Evolutionary conservation across 1,140 invertebrate genomes (phyloP).

Genomic region (Pogonomyrmex barbatus): DNA sequence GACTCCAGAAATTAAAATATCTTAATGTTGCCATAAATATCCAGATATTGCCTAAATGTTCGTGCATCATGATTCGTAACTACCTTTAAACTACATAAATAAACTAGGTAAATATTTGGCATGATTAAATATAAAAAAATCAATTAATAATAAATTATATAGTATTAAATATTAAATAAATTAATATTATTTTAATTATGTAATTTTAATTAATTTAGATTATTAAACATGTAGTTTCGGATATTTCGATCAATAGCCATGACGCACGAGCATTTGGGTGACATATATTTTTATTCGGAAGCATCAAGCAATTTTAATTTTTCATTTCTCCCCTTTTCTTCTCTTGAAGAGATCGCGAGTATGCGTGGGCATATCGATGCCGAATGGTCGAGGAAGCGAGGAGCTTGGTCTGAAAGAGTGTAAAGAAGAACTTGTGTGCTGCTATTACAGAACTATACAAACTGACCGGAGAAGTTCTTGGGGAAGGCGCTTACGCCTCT

Average conservation of each 20-base stretch:
- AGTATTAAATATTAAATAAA: background rate
- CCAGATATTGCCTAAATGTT: background rate
- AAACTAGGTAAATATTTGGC: background rate
- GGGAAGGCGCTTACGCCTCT: constrained; percentile 98
- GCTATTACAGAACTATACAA: constrained; percentile 95
- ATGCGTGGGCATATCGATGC: background rate
- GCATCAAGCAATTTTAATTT: background rate
- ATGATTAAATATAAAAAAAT: background rate
- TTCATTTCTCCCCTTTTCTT: background rate
- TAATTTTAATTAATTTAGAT: too few relatives aligned
- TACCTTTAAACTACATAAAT: too few relatives aligned
- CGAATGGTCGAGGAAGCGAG: background rate
- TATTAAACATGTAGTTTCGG: background rate
- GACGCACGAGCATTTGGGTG: too few relatives aligned
- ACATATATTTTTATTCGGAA: background rate
- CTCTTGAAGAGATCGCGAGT: background rate
- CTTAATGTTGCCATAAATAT: background rate
- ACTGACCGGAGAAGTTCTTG: constrained; percentile 97
- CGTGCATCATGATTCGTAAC: background rate
- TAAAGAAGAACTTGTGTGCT: constrained; percentile 63
- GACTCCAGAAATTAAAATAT: background rate
- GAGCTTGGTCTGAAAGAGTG: constrained; percentile 23
- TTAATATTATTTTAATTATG: too few relatives aligned
- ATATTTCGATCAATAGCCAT: background rate
- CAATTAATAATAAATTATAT: background rate